Evolutionary conservation across 2,888 invertebrate genomes (phyloP).

Genomic region (Apamea crenata): DNA sequence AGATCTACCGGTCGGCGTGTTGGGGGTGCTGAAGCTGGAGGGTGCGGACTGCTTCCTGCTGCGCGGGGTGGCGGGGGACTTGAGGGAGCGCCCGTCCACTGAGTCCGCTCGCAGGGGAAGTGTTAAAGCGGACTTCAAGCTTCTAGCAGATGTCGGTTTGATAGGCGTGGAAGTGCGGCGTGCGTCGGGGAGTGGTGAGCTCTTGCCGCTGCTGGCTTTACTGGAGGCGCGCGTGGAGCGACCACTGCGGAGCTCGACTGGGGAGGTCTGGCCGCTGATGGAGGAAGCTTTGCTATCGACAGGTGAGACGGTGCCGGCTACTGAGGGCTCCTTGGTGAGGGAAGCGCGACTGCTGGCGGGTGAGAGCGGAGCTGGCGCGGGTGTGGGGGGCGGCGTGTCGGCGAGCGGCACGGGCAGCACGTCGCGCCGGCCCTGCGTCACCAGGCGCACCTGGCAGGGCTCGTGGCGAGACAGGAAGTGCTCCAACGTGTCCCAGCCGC

Average conservation of each 20-base stretch:
- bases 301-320: constrained; percentile 76
- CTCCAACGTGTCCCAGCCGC: constrained; percentile 98
- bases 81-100: constrained; percentile 62
- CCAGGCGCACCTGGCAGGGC: constrained; percentile 94
- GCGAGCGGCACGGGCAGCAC: constrained; percentile 78
- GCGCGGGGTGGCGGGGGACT: constrained; percentile 70
- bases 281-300: constrained; percentile 81
- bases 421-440: constrained; percentile 83
- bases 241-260: constrained; percentile 70
- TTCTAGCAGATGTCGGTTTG: constrained; percentile 64
- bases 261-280: constrained; percentile 77
- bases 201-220: constrained; percentile 75
- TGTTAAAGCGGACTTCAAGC: constrained; percentile 75
- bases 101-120: constrained; percentile 79
- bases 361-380: constrained; percentile 64
- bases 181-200: constrained; percentile 69
- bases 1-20: constrained; percentile 77
- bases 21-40: constrained; percentile 81
- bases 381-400: constrained; percentile 9
- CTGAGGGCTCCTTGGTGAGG: constrained; percentile 70
- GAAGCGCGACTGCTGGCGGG: constrained; percentile 75
- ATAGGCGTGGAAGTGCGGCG: constrained; percentile 80
- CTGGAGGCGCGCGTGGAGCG: constrained; percentile 71
- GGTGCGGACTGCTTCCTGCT: constrained; percentile 85
- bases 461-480: constrained; percentile 97